Conservation (phyloP, 2,888 invertebrate species). For the Mythimna pallens region DNA sequence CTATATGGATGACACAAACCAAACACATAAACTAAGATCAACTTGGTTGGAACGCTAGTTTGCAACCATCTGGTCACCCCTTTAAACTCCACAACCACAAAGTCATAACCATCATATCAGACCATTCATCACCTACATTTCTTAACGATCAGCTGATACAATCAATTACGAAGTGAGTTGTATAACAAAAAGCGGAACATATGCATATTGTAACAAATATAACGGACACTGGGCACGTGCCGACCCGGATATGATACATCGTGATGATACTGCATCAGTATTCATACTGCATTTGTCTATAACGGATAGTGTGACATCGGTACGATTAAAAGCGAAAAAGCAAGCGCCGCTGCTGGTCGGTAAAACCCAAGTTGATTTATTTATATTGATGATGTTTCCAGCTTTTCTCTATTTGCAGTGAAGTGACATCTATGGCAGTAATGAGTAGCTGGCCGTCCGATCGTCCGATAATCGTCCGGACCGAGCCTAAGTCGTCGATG, state of each 20-base stretch:
- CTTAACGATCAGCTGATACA: slow-evolving; percentile 46
- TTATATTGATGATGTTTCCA: not conserved
- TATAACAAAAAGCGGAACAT: slow-evolving; percentile 58
- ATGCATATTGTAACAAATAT: slow-evolving; percentile 38
- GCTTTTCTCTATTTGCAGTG: not conserved
- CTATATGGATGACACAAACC: too few relatives aligned
- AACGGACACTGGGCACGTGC: slow-evolving; percentile 59
- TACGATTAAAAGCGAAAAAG: slow-evolving; percentile 30
- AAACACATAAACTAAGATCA: too few relatives aligned
- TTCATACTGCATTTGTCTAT: slow-evolving; percentile 42
- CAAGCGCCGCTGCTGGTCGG: not conserved
- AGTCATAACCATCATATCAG: not conserved
- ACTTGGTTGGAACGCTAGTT: too few relatives aligned
- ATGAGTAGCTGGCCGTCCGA: too few relatives aligned
- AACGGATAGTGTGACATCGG: slow-evolving; percentile 49
- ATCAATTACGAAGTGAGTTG: slow-evolving; percentile 56
- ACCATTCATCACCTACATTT: slow-evolving; percentile 6
- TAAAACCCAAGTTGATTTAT: not conserved
- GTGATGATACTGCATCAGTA: slow-evolving; percentile 59
- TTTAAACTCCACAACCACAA: not conserved
- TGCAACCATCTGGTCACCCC: too few relatives aligned
- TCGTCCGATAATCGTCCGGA: too few relatives aligned
- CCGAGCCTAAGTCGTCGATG: too few relatives aligned
- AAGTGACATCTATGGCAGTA: too few relatives aligned
- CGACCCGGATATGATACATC: slow-evolving; percentile 62